phyloP scores from a whole-genome alignment of 1,140 invertebrate species.

The Melitaea cinxia region DNA sequence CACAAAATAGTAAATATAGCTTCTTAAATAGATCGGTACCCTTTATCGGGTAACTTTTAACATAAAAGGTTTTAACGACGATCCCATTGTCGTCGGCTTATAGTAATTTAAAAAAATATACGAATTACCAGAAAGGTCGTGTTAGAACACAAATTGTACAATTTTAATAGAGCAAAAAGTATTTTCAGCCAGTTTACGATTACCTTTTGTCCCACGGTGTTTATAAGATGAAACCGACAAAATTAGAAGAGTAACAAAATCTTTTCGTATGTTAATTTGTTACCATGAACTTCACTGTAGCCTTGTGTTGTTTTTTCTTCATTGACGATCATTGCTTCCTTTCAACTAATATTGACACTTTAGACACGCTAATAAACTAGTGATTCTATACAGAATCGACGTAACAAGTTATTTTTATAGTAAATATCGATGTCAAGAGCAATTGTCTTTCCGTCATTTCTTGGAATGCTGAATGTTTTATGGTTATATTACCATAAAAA shows the following conservation, averaged over 20 bases:
- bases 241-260: slow-evolving; percentile 51
- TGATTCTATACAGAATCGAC: slow-evolving; percentile 1
- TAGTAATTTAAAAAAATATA: slow-evolving; percentile 52
- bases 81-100: slow-evolving; percentile 39
- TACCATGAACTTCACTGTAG: slow-evolving; percentile 46
- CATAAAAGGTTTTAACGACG: slow-evolving; percentile 48
- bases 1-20: background rate
- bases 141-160: slow-evolving; percentile 53
- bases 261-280: slow-evolving; percentile 74
- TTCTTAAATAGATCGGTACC: slow-evolving; percentile 1
- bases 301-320: slow-evolving; percentile 22
- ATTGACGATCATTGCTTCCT: slow-evolving; percentile 34
- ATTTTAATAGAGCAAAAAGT: slow-evolving; percentile 73
- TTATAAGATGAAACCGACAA: slow-evolving; percentile 56
- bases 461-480: background rate
- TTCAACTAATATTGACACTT: slow-evolving; percentile 32
- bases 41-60: slow-evolving; percentile 4
- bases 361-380: slow-evolving; percentile 20
- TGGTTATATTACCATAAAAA: background rate
- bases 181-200: slow-evolving; percentile 58
- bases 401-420: background rate
- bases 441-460: background rate
- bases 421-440: background rate
- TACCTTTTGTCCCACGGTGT: slow-evolving; percentile 44
- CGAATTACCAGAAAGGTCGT: slow-evolving; percentile 52